Evolutionary conservation across 2,113 vertebrate genomes (phyloP), one percentile per base, ranked within the genome.

Genomic region (Clarias macrocephalus): DNA sequence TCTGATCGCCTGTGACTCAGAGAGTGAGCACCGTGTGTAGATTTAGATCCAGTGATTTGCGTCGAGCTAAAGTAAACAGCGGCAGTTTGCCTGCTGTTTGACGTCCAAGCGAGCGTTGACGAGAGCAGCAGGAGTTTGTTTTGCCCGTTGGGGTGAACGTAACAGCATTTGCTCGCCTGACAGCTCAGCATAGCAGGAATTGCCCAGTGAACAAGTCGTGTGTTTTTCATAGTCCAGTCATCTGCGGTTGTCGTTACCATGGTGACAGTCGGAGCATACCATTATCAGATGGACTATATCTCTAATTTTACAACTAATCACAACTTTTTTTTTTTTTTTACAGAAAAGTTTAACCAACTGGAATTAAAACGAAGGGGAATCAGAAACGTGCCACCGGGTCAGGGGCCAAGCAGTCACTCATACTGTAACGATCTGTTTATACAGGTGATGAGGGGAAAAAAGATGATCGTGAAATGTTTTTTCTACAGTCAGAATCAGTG

Each of bases 1-100:
- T 88, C 86, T 77, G 57, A 89, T 85, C 81, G 83, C 86, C 85
- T 54, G 63, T 88, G 84, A 88, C 60, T 80, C 66, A 73, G 83
- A n/a, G 83, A 77, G 82, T 13, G 33, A 63, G 59, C 63, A 33
- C 54, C 82, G 76, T 83, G 76, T 62, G 65, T 63, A 84, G 37
- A 54, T 85, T 85, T 83, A 5, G 72, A 87, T 76, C 83, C 81
- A 60, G 60, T 63, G 30, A 48, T 48, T 82, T 77, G 68, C 25
- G 33, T 77, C 77, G 70, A 88, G 54, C 33, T 66, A 54, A 85
- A 85, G 75, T 73, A 83, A 85, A 85, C 65, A 82, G 30, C 23
- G 19, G 18, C 3, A 18, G 37, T 21, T 80, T 73, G 83, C 73
- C 88, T 86, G 75, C 88, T 33, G 77, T 80, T 89, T 80, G 85